Conservation (phyloP, 2,888 invertebrate genomes). For the Yponomeuta evonymella region DNA sequence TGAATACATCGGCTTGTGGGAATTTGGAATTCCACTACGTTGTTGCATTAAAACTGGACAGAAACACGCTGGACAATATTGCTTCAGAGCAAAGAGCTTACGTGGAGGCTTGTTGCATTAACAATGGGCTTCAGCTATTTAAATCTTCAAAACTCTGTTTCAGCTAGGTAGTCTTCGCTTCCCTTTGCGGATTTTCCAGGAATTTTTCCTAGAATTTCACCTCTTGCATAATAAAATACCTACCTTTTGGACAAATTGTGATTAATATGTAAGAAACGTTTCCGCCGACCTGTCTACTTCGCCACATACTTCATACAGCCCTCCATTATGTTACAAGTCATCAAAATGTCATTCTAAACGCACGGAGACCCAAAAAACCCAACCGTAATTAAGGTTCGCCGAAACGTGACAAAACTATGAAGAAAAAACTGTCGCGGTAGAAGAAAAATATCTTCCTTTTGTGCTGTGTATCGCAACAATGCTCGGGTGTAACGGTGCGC, state of each 20-base stretch:
- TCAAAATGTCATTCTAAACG: background rate
- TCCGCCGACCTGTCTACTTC: background rate
- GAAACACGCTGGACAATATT: background rate
- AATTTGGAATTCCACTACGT: background rate
- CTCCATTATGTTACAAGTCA: background rate
- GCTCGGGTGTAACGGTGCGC: background rate
- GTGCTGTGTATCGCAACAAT: background rate
- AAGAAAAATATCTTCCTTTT: background rate
- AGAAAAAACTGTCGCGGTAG: slow-evolving; percentile 2
- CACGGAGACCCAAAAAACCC: background rate
- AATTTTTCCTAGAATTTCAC: too few relatives aligned
- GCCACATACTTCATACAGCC: background rate
- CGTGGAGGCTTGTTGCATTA: background rate
- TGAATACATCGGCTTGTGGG: background rate
- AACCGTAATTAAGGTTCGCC: background rate
- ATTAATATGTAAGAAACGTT: background rate
- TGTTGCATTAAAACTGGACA: background rate
- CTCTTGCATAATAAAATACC: too few relatives aligned
- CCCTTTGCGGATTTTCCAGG: too few relatives aligned
- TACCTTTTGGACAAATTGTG: background rate
- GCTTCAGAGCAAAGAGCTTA: background rate
- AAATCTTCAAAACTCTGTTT: too few relatives aligned
- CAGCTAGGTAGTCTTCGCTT: too few relatives aligned
- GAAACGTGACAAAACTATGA: slow-evolving; percentile 8
- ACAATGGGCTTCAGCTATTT: background rate